phyloP scores from a whole-genome alignment of 2,797 vertebrate genomes.

The Menidia menidia region DNA sequence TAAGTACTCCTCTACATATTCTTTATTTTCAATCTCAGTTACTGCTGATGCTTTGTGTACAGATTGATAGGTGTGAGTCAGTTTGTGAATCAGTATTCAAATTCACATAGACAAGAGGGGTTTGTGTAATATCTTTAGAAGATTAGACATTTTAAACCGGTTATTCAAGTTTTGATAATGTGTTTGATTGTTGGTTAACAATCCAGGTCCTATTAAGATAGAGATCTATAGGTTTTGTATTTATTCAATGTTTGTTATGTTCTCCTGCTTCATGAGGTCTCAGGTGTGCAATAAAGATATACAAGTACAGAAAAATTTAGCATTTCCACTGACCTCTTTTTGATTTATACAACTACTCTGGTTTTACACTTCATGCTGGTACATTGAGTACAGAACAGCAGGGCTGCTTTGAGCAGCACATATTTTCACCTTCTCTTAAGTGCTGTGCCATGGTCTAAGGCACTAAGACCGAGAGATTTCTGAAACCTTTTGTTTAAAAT shows the following conservation, averaged over 20 bases:
- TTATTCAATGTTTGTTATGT: background rate
- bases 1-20: background rate
- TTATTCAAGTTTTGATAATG: background rate
- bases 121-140: background rate
- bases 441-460: conserved; percentile 8
- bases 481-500: too few species aligned
- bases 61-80: background rate
- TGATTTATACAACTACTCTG: conserved; percentile 2
- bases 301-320: background rate
- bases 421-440: conserved; percentile 49
- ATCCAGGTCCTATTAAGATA: too few species aligned
- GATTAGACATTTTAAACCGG: background rate
- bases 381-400: conserved; percentile 39
- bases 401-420: conserved; percentile 49
- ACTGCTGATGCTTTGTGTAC: background rate
- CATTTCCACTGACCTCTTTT: background rate
- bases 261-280: background rate
- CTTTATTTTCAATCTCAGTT: background rate
- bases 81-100: background rate
- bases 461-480: too few species aligned
- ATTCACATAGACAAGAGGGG: background rate
- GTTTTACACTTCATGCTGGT: too few species aligned
- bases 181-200: too few species aligned
- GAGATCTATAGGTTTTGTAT: too few species aligned
- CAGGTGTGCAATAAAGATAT: background rate